These are phyloP conservation scores for Bambusicola thoracicus DNA, from an alignment of 2,113 vertebrate species.

Conservation along the genomic window DNA sequence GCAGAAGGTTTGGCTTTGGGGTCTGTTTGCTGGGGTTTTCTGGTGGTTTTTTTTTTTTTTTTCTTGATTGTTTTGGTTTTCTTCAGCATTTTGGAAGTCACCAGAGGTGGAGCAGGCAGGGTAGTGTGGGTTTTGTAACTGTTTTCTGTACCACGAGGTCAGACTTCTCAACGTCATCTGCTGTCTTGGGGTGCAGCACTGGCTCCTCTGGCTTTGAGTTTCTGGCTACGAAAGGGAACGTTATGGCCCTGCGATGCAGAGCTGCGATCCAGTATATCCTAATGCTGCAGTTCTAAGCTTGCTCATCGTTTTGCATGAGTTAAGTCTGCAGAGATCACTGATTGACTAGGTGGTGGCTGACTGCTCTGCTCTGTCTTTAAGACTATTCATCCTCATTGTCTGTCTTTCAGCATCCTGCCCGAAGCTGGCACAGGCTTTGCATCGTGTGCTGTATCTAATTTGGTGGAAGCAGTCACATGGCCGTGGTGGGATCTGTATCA, in stretches of 20 bases:
- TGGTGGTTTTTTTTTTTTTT: background rate
- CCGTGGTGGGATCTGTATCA: slow-evolving; percentile 18
- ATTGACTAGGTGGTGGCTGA: background rate
- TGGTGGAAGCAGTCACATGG: slow-evolving; percentile 36
- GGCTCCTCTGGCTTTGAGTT: background rate
- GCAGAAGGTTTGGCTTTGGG: background rate
- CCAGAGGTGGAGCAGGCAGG: background rate
- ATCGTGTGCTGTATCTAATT: slow-evolving; percentile 51
- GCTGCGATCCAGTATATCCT: background rate
- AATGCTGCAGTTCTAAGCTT: background rate
- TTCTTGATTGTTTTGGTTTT: background rate
- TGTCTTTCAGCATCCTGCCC: slow-evolving; percentile 23
- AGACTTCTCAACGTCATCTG: background rate
- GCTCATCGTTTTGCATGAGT: background rate
- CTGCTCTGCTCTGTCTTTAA: background rate
- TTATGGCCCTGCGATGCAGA: background rate
- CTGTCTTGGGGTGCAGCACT: background rate
- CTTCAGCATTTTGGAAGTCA: background rate
- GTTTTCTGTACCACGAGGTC: background rate
- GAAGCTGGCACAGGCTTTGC: background rate
- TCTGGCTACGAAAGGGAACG: background rate
- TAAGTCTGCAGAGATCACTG: background rate
- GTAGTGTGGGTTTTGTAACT: background rate
- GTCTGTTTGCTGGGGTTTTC: background rate
- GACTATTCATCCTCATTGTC: background rate